phyloP scores from a whole-genome alignment of 1,140 invertebrate genomes.

The Meloidogyne hapla region DNA sequence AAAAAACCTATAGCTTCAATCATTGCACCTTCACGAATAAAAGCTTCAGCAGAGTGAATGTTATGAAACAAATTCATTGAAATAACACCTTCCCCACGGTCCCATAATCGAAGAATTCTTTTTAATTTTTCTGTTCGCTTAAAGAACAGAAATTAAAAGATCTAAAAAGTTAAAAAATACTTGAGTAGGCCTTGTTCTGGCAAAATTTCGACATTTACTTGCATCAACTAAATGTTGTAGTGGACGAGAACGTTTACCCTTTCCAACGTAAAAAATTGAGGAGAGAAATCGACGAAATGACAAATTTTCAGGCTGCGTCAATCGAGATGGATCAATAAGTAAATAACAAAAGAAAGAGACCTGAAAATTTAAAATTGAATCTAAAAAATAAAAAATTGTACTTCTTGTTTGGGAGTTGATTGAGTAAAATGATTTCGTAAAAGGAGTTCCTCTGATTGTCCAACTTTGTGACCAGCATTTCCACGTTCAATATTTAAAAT shows the following conservation, averaged over 20 bases:
- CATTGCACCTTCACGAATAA: constrained; percentile 84
- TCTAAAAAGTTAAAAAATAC: constrained; percentile 2
- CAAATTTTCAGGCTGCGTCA: constrained; percentile 71
- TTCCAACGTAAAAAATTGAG: constrained; percentile 73
- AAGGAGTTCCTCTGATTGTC: constrained; percentile 71
- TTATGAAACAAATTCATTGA: constrained; percentile 88
- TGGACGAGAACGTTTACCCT: constrained; percentile 79
- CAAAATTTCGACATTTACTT: constrained; percentile 33
- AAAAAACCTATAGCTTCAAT: constrained; percentile 76
- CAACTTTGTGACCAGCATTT: constrained; percentile 71
- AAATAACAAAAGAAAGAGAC: constrained; percentile 76
- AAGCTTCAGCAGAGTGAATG: constrained; percentile 84
- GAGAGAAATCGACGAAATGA: constrained; percentile 75
- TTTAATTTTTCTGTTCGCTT: constrained; percentile 72
- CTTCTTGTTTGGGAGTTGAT: constrained; percentile 41
- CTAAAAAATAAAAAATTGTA: constrained; percentile 65
- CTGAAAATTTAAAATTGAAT: constrained; percentile 66
- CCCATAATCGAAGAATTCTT: constrained; percentile 84
- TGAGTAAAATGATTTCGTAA: constrained; percentile 65
- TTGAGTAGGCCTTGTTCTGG: constrained; percentile 4
- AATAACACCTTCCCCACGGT: constrained; percentile 77
- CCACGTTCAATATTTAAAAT: constrained; percentile 60
- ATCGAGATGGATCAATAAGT: constrained; percentile 80
- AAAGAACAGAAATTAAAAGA: constrained; percentile 36
- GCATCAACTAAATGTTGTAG: constrained; percentile 87